Base-by-base conservation (phyloP, 2,888 invertebrate genomes). In the Doris montereyensis region DNA sequence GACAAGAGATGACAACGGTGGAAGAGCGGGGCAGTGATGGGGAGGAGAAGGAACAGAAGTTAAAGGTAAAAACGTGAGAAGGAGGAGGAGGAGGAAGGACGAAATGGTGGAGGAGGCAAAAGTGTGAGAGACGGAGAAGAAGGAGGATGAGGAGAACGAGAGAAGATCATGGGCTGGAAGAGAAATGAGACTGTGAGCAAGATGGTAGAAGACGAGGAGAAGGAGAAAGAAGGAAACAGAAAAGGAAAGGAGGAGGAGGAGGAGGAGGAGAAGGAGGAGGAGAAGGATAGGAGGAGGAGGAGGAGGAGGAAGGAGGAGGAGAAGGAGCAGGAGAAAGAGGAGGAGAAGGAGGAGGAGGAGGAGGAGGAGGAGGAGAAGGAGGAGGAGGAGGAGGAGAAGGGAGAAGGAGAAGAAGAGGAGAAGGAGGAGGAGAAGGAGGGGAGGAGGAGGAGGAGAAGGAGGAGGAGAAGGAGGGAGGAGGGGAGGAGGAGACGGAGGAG, bases 401-500 rank as follows among this genome's bases (percentile, higher is more conserved):
- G 57, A 8, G 26, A 24, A 24, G n/a, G 73, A 8, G 34, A 30
- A 21, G 58, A 8, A 57, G 58, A 28, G 57, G 28, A 26, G 28
- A 24, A 57, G 8, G 28, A n/a, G 62, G 24, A 4, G 32, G 76
- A 30, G 35, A 5, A 41, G 21, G 21, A 26, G 24, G 35, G 28
- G 62, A 34, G 34, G 30, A 35, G 65, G 35, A 17, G 62, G 35
- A 65, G 30, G 26, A 65, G 62, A n/a, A 34, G 57, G 24, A 10
- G 21, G 34, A 35, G 28, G 57, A 26, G 26, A 24, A 57, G 3
- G 58, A 73, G 73, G 26, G 52, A 28, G 52, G n/a, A 21, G 10
- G 52, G 17, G 68, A 75, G 35, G 57, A 62, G 65, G 68, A 57
- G 34, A 67, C n/a, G 26, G 67, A 28, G 74, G 68, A 74, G 68